phyloP scores from a whole-genome alignment of 2,113 vertebrate genomes.

The Otis tarda region DNA sequence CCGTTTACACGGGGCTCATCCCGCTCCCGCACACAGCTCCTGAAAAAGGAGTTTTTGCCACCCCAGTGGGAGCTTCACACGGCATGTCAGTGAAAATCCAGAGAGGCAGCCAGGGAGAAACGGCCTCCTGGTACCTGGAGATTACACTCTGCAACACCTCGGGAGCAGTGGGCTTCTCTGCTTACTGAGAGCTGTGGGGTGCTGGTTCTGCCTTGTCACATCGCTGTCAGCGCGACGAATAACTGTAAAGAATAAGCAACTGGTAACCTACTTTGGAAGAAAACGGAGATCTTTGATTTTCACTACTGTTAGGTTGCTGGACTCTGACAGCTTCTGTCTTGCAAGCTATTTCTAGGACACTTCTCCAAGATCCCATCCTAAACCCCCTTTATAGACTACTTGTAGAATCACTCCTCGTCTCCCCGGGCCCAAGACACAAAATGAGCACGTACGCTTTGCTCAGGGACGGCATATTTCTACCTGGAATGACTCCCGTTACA shows the following conservation, averaged over 20 bases:
- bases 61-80: neutral
- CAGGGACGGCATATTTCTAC: neutral
- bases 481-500: neutral
- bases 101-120: neutral
- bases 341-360: neutral
- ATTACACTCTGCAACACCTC: accelerated
- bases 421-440: neutral
- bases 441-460: accelerated
- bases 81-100: accelerated
- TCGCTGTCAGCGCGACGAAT: neutral
- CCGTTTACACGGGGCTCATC: accelerated
- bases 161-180: neutral
- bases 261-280: neutral
- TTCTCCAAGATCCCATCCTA: neutral
- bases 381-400: accelerated
- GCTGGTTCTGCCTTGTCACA: neutral
- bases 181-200: neutral
- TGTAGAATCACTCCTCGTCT: neutral
- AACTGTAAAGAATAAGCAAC: neutral
- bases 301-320: neutral
- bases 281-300: neutral
- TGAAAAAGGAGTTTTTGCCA: neutral
- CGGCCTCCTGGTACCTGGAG: neutral
- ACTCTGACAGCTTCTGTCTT: neutral
- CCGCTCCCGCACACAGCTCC: neutral